phyloP scores from a whole-genome alignment of 2,113 vertebrate species.

The Barnardius zonarius region DNA sequence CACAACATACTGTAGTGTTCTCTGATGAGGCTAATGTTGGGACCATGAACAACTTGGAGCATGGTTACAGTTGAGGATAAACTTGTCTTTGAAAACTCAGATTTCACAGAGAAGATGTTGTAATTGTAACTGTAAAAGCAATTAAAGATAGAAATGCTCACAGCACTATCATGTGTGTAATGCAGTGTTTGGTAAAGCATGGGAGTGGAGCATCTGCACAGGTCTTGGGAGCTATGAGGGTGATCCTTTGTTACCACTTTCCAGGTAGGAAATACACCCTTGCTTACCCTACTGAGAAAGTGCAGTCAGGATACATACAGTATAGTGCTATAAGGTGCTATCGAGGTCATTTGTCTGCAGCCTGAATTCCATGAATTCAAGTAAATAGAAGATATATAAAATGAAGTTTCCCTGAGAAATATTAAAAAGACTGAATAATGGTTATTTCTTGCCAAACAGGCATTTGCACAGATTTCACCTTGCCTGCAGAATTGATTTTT shows the following conservation, averaged over 20 bases:
- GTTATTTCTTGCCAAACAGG: not conserved
- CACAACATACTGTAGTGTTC: not conserved
- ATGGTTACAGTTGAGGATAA: not conserved
- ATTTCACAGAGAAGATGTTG: not conserved
- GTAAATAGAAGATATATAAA: not conserved
- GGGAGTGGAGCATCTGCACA: not conserved
- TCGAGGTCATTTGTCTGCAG: not conserved
- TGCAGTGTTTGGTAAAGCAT: not conserved
- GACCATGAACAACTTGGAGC: not conserved
- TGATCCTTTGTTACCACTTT: accelerated
- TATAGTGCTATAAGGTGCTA: not conserved
- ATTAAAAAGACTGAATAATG: not conserved
- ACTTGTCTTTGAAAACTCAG: not conserved
- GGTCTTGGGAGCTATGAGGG: not conserved
- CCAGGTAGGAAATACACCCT: not conserved
- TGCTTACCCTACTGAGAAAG: not conserved
- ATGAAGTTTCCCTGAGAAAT: not conserved
- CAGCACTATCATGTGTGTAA: accelerated
- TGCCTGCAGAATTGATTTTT: constrained; percentile 40
- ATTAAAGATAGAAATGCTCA: not conserved
- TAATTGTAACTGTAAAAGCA: not conserved
- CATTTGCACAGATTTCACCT: constrained; percentile 13
- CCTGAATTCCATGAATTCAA: not conserved
- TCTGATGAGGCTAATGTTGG: not conserved
- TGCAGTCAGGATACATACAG: not conserved